A percentile compares a stretch with the other conserved stretches of the same genome.
phyloP scores from a whole-genome alignment of 2,797 vertebrate genomes.

The Sebastes itinus region DNA sequence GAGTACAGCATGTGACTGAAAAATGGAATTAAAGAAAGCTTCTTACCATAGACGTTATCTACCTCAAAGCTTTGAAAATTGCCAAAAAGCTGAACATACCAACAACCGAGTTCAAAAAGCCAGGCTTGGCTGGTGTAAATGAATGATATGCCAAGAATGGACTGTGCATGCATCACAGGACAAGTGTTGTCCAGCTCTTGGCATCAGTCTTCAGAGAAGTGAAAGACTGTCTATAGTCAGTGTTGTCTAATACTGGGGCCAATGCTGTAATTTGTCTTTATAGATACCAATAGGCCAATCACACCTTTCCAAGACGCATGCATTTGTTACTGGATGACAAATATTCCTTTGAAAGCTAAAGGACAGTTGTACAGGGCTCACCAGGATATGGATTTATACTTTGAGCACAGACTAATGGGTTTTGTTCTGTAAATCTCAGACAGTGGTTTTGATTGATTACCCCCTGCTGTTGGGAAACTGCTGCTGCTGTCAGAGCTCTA shows the following conservation, averaged over 20 bases:
- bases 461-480: slow-evolving; percentile 35
- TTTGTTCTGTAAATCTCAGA: slow-evolving; percentile 55
- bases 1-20: not conserved
- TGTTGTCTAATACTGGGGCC: not conserved
- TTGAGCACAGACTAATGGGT: slow-evolving; percentile 39
- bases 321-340: slow-evolving; percentile 17
- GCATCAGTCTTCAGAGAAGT: not conserved
- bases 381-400: slow-evolving; percentile 42
- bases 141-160: not conserved
- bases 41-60: not conserved
- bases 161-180: not conserved
- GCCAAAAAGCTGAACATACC: slow-evolving; percentile 9
- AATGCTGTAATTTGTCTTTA: slow-evolving; percentile 13
- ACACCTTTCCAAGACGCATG: not conserved
- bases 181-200: not conserved
- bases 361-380: slow-evolving; percentile 28
- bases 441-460: slow-evolving; percentile 58
- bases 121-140: not conserved
- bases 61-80: slow-evolving; percentile 6
- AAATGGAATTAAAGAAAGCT: not conserved
- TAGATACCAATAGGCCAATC: slow-evolving; percentile 4
- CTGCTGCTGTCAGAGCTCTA: slow-evolving; percentile 25
- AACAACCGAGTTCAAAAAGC: slow-evolving; percentile 15
- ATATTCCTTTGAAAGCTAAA: slow-evolving; percentile 34
- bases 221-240: not conserved